A percentile compares a stretch with the other conserved stretches of the same genome.
phyloP scores from a whole-genome alignment of 2,888 invertebrate genomes.

The Coecobrya sp. region DNA sequence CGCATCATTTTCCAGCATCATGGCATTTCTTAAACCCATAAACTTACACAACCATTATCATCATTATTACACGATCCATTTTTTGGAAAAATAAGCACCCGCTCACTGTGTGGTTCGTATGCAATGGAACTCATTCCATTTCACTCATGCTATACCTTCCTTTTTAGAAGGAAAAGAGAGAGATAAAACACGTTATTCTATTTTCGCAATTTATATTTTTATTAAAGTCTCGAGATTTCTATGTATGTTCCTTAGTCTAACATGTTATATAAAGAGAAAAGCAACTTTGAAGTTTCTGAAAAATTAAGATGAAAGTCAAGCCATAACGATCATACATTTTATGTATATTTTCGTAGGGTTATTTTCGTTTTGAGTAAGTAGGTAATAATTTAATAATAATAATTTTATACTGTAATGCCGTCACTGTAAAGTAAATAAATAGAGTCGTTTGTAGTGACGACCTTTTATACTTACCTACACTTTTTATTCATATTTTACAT shows the following conservation, averaged over 20 bases:
- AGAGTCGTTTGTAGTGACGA: neutral
- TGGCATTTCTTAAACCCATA: neutral
- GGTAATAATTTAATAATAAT: neutral
- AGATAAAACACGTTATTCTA: slow-evolving; percentile 53
- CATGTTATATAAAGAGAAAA: slow-evolving; percentile 45
- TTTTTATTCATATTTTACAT: neutral
- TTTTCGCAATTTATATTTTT: slow-evolving; percentile 69
- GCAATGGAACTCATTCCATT: neutral
- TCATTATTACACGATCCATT: neutral
- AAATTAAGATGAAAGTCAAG: slow-evolving; percentile 54
- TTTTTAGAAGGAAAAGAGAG: slow-evolving; percentile 14
- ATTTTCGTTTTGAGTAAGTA: neutral
- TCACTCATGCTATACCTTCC: neutral
- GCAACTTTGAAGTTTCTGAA: slow-evolving; percentile 44
- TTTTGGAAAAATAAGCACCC: neutral
- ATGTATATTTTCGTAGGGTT: neutral
- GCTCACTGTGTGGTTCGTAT: slow-evolving; percentile 11
- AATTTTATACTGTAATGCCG: neutral
- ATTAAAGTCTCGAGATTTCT: slow-evolving; percentile 56
- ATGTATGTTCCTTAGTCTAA: slow-evolving; percentile 20
- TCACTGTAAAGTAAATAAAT: neutral
- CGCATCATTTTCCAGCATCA: slow-evolving; percentile 51
- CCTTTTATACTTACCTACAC: neutral
- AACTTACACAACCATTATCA: slow-evolving; percentile 7
- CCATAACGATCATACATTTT: neutral